Evolutionary conservation across 2,888 invertebrate genomes (phyloP).

Genomic region (Callyntrura guangdongensis): DNA sequence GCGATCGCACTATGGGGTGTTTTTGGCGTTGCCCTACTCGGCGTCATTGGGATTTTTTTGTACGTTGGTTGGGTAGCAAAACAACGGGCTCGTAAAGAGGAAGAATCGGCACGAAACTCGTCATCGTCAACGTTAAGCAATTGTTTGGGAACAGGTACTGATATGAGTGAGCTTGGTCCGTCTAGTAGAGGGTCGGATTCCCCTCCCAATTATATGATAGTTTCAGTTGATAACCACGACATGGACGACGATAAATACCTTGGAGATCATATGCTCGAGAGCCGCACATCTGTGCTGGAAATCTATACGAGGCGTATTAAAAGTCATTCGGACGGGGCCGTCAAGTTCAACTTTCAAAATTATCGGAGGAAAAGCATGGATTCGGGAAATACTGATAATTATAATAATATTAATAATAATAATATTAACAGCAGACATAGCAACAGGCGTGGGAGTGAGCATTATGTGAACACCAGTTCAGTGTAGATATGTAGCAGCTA

Average conservation of each 20-base stretch:
- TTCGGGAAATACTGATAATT: too few species aligned
- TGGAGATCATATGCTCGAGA: constrained; percentile 44
- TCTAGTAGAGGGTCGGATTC: constrained; percentile 25
- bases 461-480: too few species aligned
- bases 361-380: background rate
- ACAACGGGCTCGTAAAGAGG: constrained; percentile 17
- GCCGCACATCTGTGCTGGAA: constrained; percentile 69
- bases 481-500: too few species aligned
- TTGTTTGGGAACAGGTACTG: background rate
- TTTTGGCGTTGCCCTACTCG: constrained; percentile 28
- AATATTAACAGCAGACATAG: background rate
- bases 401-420: too few species aligned
- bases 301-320: constrained; percentile 19
- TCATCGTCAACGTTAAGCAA: background rate
- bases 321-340: constrained; percentile 26
- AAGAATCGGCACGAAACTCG: constrained; percentile 36
- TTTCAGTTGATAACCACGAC: constrained; percentile 48
- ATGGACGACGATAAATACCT: constrained; percentile 62
- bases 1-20: constrained; percentile 62
- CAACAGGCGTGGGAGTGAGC: too few species aligned
- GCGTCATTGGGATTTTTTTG: constrained; percentile 56
- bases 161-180: background rate
- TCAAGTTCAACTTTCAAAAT: background rate
- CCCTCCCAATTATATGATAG: constrained; percentile 27
- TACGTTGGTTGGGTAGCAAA: constrained; percentile 69